Evolutionary conservation across 2,888 invertebrate genomes (phyloP), one percentile per base, ranked within the genome.

Genomic region (Euplagia quadripunctaria): DNA sequence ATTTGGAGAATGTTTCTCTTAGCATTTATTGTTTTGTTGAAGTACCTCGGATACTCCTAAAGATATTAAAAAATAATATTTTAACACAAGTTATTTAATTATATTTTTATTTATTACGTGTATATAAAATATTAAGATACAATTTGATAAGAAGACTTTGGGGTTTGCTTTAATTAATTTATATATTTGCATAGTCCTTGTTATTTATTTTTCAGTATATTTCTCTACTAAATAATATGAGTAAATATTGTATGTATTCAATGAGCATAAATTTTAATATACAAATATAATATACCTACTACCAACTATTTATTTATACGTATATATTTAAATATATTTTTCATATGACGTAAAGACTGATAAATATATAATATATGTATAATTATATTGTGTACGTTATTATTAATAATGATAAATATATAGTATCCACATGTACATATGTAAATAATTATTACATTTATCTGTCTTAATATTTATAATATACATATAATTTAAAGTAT

Each of bases 161-260:
- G 95, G 89, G 84, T 87, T 90, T 91, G 95, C 95, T 95, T 95
- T 95, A 94, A 94, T 88, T 84, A 84, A 80, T 82, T 75, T 75
- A 86, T 85, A 64, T 83, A 83, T 76, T 73, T 72, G 51, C 78
- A 75, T 65, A 82, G 67, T 81, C 72, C 73, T 69, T 76, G 4
- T 76, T 79, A 79, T 74, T 74, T 78, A 64, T 76, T 71, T 74
- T 70, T 76, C 71, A 67, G 64, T 70, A 72, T 68, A 68, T 71
- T 77, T 71, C 73, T 79, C 64, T 79, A 70, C 73, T 74, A 78
- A 74, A 76, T 70, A 71, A 67, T 1, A 43, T 83, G 77, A 81
- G 67, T 79, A 82, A 77, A 73, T 84, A 82, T 78, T 71, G 71
- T 81, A 71, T 83, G 79, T 85, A 84, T 78, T 81, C 61, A 82